phyloP scores from a whole-genome alignment of 1,140 invertebrate genomes.

The Cherax quadricarinatus region DNA sequence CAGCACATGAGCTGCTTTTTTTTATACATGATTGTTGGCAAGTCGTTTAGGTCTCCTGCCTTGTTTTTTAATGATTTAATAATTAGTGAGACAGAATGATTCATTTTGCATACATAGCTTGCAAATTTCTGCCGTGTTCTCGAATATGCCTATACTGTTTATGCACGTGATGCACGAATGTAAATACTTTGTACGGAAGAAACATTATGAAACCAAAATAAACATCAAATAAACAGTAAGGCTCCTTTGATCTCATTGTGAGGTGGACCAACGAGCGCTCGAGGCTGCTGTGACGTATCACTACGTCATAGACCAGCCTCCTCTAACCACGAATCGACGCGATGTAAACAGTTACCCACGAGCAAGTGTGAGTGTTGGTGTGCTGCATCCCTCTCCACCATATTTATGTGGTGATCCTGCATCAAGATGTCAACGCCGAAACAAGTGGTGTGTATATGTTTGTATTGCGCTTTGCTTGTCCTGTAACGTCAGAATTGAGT shows the following conservation, averaged over 20 bases:
- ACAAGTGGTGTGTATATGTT: neutral
- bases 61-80: too few relatives aligned
- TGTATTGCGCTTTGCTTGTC: neutral
- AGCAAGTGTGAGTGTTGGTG: neutral
- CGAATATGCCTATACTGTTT: too few relatives aligned
- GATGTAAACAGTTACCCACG: constrained; percentile 1
- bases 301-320: neutral
- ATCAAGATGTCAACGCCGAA: constrained; percentile 9
- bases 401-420: neutral
- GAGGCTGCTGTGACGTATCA: neutral
- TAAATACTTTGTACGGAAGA: too few relatives aligned
- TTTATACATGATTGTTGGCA: too few relatives aligned
- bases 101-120: too few relatives aligned
- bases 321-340: neutral
- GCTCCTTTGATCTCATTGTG: neutral
- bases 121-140: too few relatives aligned
- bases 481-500: neutral
- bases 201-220: too few relatives aligned
- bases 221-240: too few relatives aligned
- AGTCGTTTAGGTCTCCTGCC: too few relatives aligned
- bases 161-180: too few relatives aligned
- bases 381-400: neutral
- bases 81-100: too few relatives aligned
- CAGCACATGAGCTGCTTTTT: too few relatives aligned
- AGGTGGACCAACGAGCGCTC: neutral